Evolutionary conservation across 2,113 vertebrate species (phyloP).

Genomic region (Pandion haliaetus): DNA sequence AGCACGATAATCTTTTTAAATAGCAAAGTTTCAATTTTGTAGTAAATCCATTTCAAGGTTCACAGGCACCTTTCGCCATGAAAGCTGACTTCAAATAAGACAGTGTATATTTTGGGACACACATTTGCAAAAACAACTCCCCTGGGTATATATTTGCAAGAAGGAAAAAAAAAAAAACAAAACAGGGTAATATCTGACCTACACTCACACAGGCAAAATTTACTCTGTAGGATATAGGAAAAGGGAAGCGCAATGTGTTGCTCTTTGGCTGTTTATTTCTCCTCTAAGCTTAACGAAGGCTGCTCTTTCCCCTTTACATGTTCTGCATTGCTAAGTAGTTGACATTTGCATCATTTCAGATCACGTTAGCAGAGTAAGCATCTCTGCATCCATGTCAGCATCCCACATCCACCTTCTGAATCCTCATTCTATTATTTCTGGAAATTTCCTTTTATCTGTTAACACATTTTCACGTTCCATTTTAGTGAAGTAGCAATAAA

Average conservation of each 20-base stretch:
- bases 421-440: not conserved
- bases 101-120: not conserved
- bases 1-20: not conserved
- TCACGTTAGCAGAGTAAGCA: not conserved
- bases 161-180: not conserved
- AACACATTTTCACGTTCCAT: not conserved
- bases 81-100: not conserved
- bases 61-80: not conserved
- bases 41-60: not conserved
- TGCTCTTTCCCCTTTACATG: not conserved
- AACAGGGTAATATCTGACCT: not conserved
- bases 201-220: not conserved
- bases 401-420: not conserved
- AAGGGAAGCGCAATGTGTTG: not conserved
- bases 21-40: not conserved
- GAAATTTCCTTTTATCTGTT: not conserved
- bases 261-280: not conserved
- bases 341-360: not conserved
- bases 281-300: not conserved
- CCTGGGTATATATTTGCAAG: not conserved
- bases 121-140: not conserved
- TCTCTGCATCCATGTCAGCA: not conserved
- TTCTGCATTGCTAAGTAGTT: fast-evolving
- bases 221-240: not conserved
- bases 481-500: not conserved